Evolutionary conservation across 1,140 invertebrate genomes (phyloP).

Genomic region (Scaptomyza pallida): DNA sequence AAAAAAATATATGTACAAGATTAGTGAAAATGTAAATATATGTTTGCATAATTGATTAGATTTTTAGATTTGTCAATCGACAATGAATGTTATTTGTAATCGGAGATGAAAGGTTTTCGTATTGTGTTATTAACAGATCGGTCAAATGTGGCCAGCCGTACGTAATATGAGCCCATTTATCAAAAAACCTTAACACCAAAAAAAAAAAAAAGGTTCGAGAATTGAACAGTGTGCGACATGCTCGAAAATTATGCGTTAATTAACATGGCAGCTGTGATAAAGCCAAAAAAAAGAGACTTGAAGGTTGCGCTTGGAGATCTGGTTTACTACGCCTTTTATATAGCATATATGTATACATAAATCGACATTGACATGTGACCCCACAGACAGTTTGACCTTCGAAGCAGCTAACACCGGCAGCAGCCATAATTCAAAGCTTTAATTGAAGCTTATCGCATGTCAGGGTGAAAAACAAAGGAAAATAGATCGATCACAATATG

Average conservation of each 20-base stretch:
- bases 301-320: constrained; percentile 46
- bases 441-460: constrained; percentile 39
- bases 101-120: constrained; percentile 34
- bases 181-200: constrained; percentile 39
- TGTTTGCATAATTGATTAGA: background rate
- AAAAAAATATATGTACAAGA: background rate
- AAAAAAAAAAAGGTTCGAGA: constrained; percentile 27
- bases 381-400: constrained; percentile 60
- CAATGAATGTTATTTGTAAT: constrained; percentile 40
- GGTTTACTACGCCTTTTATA: constrained; percentile 49
- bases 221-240: constrained; percentile 48
- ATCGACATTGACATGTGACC: constrained; percentile 65
- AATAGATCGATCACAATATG: constrained; percentile 58
- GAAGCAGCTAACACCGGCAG: constrained; percentile 36
- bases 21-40: background rate
- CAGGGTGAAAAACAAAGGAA: constrained; percentile 13
- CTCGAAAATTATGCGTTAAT: constrained; percentile 72
- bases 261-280: constrained; percentile 62
- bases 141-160: constrained; percentile 39
- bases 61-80: constrained; percentile 6
- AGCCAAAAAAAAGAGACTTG: constrained; percentile 24
- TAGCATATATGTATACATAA: constrained; percentile 11
- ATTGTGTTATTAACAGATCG: constrained; percentile 35
- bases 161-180: constrained; percentile 60
- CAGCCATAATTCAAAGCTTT: constrained; percentile 34